phyloP scores from a whole-genome alignment of 2,888 invertebrate species.

The Nysson spinosus region DNA sequence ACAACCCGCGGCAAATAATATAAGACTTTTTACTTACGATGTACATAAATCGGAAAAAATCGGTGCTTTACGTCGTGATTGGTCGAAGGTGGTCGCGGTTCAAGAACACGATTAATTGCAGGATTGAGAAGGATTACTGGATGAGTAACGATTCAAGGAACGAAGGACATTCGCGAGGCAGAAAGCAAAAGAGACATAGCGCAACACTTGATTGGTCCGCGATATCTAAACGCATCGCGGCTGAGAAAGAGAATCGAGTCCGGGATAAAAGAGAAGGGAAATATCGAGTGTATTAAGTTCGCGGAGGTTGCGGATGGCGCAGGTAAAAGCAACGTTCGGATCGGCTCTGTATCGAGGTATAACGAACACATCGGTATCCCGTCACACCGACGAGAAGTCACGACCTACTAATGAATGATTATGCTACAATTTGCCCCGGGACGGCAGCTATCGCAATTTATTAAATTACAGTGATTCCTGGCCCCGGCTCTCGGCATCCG shows the following conservation, averaged over 20 bases:
- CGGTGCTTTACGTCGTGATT: background rate
- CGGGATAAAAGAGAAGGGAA: background rate
- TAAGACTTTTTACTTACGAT: too few relatives aligned
- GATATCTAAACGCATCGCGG: background rate
- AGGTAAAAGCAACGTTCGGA: constrained; percentile 26
- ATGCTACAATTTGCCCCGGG: constrained; percentile 76
- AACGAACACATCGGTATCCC: constrained; percentile 18
- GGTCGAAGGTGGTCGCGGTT: background rate
- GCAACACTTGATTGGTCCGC: background rate
- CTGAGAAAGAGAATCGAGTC: background rate
- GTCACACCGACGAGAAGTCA: constrained; percentile 70
- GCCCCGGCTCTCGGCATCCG: constrained; percentile 64
- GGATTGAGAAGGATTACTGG: background rate
- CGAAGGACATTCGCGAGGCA: constrained; percentile 1
- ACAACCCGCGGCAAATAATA: too few relatives aligned
- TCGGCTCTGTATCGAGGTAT: constrained; percentile 36
- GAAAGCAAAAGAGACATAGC: background rate
- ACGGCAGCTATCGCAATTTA: constrained; percentile 76
- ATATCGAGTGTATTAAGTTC: constrained; percentile 2
- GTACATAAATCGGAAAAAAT: too few relatives aligned
- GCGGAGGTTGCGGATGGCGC: constrained; percentile 8
- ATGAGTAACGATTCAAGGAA: background rate
- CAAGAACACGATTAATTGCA: constrained; percentile 1
- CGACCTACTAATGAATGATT: constrained; percentile 77
- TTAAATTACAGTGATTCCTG: constrained; percentile 76